phyloP scores from a whole-genome alignment of 1,140 invertebrate species.

The Paracyclopina nana region DNA sequence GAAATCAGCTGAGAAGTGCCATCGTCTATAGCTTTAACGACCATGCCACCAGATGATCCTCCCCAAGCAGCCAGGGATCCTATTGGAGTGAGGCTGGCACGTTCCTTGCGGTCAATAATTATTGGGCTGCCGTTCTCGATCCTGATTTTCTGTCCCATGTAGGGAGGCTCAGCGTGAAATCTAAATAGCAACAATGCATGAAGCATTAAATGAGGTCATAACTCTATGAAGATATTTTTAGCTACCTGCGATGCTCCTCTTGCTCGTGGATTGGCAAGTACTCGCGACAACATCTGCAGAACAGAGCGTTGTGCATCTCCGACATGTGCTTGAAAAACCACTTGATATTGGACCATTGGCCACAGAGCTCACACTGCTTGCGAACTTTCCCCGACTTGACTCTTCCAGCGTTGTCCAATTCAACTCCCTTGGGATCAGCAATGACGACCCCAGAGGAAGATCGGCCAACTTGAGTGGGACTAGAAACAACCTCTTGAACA shows the following conservation, averaged over 20 bases:
- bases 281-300: conserved; percentile 15
- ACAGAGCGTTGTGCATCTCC: conserved; percentile 16
- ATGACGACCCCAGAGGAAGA: background rate
- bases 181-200: no score
- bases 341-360: conserved; percentile 17
- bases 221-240: no score
- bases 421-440: conserved; percentile 3
- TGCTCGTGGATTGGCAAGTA: conserved; percentile 14
- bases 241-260: conserved; percentile 7
- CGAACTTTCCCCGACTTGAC: conserved; percentile 16
- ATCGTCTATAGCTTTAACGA: conserved; percentile 14
- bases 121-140: conserved; percentile 14
- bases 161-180: conserved; percentile 13
- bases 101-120: conserved; percentile 16
- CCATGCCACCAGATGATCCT: conserved; percentile 12
- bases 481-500: no score
- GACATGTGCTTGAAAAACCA: conserved; percentile 18
- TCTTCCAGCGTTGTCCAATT: conserved; percentile 16
- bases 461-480: no score
- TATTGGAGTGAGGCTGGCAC: conserved; percentile 14
- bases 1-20: background rate
- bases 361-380: conserved; percentile 16
- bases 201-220: background rate
- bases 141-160: conserved; percentile 15
- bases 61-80: conserved; percentile 16